Evolutionary conservation across 1,140 invertebrate species (phyloP).

Genomic region (Gryon sp.): DNA sequence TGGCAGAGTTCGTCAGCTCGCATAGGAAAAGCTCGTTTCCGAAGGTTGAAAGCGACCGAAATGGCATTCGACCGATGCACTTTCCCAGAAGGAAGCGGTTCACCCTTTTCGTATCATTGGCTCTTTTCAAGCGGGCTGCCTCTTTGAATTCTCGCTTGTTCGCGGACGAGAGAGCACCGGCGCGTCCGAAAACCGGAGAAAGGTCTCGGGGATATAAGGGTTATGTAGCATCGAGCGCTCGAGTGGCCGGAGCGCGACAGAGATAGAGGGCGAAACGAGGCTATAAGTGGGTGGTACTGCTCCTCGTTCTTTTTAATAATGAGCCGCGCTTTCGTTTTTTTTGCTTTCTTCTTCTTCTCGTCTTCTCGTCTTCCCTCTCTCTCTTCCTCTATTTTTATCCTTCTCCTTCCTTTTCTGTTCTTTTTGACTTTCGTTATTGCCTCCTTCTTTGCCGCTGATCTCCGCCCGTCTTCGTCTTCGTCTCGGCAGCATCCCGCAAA

Average conservation of each 20-base stretch:
- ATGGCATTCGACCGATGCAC: slow-evolving; percentile 50
- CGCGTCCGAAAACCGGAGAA: slow-evolving; percentile 60
- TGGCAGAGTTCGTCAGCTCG: slow-evolving; percentile 21
- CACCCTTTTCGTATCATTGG: slow-evolving; percentile 61
- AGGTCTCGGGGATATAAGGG: slow-evolving; percentile 59
- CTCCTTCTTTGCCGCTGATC: neutral
- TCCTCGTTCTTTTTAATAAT: slow-evolving; percentile 63
- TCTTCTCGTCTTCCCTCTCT: neutral
- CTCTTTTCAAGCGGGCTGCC: slow-evolving; percentile 57
- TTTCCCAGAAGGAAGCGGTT: slow-evolving; percentile 55
- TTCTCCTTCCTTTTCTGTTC: neutral
- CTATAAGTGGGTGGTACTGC: slow-evolving; percentile 60
- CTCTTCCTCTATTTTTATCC: no score
- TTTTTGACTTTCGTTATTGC: neutral
- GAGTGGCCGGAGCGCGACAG: slow-evolving; percentile 46
- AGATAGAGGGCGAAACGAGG: slow-evolving; percentile 61
- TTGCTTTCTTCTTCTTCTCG: slow-evolving; percentile 9
- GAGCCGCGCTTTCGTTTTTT: slow-evolving; percentile 53
- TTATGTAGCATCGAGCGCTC: slow-evolving; percentile 56
- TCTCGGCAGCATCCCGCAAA: slow-evolving; percentile 45
- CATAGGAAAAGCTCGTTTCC: slow-evolving; percentile 28
- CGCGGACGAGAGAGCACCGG: slow-evolving; percentile 57
- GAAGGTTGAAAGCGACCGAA: slow-evolving; percentile 23
- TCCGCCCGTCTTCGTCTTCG: slow-evolving; percentile 24
- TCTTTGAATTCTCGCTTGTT: slow-evolving; percentile 54